Conservation (phyloP, 2,113 vertebrate genomes). For the Python bivittatus region DNA sequence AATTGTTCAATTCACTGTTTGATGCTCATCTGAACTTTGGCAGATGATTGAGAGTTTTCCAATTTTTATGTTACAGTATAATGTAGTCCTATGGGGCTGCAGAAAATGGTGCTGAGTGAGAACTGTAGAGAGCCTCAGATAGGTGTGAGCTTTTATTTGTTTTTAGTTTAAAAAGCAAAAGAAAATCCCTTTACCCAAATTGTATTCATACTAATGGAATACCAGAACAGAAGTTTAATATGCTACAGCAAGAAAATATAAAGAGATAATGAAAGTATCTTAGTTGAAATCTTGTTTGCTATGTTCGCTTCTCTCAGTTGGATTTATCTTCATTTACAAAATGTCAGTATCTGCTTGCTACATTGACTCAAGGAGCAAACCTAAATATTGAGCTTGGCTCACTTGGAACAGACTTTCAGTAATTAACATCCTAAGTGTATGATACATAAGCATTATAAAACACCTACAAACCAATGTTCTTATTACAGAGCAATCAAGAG, state of each 20-base stretch:
- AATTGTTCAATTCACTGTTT: background rate
- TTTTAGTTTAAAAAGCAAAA: too few relatives aligned
- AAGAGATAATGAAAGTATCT: background rate
- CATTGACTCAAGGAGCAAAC: background rate
- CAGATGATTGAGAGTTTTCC: background rate
- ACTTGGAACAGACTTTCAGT: background rate
- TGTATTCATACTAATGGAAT: background rate
- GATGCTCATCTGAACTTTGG: background rate
- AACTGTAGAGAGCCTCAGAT: too few relatives aligned
- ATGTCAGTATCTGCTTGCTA: background rate
- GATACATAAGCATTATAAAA: background rate
- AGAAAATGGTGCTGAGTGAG: background rate
- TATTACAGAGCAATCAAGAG: background rate
- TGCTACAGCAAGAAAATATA: too few relatives aligned
- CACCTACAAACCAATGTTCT: background rate
- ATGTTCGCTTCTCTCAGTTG: background rate
- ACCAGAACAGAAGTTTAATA: too few relatives aligned
- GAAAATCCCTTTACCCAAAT: background rate
- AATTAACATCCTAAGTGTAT: background rate
- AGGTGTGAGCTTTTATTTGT: too few relatives aligned
- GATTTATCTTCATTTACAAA: background rate
- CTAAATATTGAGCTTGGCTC: background rate
- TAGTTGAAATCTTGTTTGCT: background rate
- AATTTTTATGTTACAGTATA: background rate
- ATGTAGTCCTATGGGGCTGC: background rate